These are phyloP conservation scores for Gymnocephalus cernua DNA, from an alignment of 2,113 vertebrate species.

Conservation along the genomic window DNA sequence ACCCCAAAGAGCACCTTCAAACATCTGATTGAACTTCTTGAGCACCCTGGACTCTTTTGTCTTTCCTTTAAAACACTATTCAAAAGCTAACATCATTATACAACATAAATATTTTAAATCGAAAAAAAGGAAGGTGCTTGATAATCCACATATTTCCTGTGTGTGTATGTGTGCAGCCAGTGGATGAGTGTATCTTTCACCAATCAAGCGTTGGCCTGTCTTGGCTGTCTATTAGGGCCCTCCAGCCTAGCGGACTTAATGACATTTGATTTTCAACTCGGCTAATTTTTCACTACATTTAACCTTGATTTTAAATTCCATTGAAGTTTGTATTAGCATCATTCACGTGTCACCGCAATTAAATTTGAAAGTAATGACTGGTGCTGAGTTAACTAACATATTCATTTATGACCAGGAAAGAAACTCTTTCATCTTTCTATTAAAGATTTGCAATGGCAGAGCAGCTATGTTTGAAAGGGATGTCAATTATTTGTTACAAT, in stretches of 20 bases:
- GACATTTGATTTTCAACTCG: constrained; percentile 50
- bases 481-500: not conserved
- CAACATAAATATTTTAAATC: not conserved
- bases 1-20: too few relatives aligned
- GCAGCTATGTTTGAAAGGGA: not conserved
- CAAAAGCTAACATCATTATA: not conserved
- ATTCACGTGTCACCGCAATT: constrained; percentile 40
- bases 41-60: too few relatives aligned
- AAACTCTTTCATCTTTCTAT: not conserved
- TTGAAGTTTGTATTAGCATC: constrained; percentile 44
- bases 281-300: constrained; percentile 67
- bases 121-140: not conserved
- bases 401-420: constrained; percentile 3
- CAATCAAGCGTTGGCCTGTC: constrained; percentile 16
- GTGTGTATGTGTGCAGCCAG: not conserved
- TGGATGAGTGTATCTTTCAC: constrained; percentile 37
- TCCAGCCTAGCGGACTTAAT: constrained; percentile 44
- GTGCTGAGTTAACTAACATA: constrained; percentile 27
- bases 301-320: constrained; percentile 56
- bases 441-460: not conserved
- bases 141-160: not conserved
- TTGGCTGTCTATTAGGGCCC: constrained; percentile 35
- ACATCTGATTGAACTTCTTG: too few relatives aligned
- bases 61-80: not conserved
- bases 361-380: constrained; percentile 20